phyloP scores from a whole-genome alignment of 92 coral and sea anemone species.

The Zoanthus sansibaricus region DNA sequence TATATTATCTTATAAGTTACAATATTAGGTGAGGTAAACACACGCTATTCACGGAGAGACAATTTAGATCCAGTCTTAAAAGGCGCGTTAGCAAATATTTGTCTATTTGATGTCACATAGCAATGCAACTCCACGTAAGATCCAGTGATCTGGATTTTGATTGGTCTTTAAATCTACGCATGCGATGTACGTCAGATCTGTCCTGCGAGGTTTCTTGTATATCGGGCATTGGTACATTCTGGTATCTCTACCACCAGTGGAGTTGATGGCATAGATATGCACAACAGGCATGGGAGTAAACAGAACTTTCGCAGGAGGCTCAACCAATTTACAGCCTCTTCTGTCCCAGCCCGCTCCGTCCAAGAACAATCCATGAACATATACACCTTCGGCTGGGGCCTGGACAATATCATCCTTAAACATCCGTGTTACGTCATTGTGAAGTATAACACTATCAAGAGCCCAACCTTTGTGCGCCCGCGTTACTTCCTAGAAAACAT shows the following conservation, averaged over 20 bases:
- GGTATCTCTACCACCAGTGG: constrained; percentile 92
- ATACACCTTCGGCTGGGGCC: constrained; percentile 97
- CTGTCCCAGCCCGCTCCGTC: constrained; percentile 99
- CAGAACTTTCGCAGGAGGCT: constrained; percentile 93
- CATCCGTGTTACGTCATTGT: constrained; percentile 96
- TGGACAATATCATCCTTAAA: constrained; percentile 93
- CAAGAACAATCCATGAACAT: constrained; percentile 90
- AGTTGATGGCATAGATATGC: constrained; percentile 97
- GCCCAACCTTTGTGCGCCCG: constrained; percentile 99
- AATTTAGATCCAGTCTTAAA: not conserved
- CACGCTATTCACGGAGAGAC: not conserved
- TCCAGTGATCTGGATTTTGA: constrained; percentile 99
- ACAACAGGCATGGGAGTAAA: constrained; percentile 97
- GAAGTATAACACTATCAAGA: constrained; percentile 93
- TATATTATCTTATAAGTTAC: too few relatives aligned
- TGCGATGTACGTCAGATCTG: constrained; percentile 96
- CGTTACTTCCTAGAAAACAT: constrained; percentile 83
- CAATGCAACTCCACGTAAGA: constrained; percentile 97
- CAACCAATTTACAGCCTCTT: constrained; percentile 91
- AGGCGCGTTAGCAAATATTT: not conserved
- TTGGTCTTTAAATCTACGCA: constrained; percentile 97
- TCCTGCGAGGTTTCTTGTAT: constrained; percentile 96
- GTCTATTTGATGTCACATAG: constrained; percentile 92
- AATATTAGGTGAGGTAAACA: not conserved
- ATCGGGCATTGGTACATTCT: constrained; percentile 99